Base-by-base conservation (phyloP, 2,113 vertebrate genomes). In the Rhombomys opimus region DNA sequence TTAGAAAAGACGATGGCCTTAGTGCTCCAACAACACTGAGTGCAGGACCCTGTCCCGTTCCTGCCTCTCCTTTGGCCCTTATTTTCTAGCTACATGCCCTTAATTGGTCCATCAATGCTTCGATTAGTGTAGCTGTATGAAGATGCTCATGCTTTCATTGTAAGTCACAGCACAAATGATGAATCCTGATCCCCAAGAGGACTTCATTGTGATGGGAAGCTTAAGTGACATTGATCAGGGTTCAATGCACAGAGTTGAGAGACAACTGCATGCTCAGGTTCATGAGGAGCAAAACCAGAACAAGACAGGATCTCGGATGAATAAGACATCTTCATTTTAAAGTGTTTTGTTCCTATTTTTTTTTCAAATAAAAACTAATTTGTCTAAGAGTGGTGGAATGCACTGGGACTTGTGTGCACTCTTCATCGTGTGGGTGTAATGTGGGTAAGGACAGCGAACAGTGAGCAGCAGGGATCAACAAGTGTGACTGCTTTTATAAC, bases 301-400 rank as follows among this genome's bases (percentile, higher is more conserved):
- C 52, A 94, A 22, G 30, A 25, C 38, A 65, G 27, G n/a, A 30
- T 57, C 75, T 67, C 50, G 54, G 77, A 23, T 77, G 10, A 15
- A 57, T 12, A 72, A 7, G 22, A 18, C 2, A 59, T 80, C 92
- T 73, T 87, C 9, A 23, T 90, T 96, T 94, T 70, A 82, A 72
- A 27, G 14, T 72, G 65, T 52, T 59, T 65, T 73, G 68, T 25
- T 73, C 9, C 3, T 57, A 11, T 75, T 32, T 90, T 90, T 90
- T 90, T 90, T 90, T 63, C 15, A 76, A 90, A 59, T 50, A 75
- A 59, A 65, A 93, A 27, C 63, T 91, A 82, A 89, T 61, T 87
- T 59, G 76, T 25, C 30, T 72, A 25, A 57, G 61, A 86, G 23
- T 72, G 50, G 65, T 38, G 89, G 0, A 0, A 57, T 27, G 13